phyloP scores from a whole-genome alignment of 1,140 invertebrate species.

The Nomia melanderi region DNA sequence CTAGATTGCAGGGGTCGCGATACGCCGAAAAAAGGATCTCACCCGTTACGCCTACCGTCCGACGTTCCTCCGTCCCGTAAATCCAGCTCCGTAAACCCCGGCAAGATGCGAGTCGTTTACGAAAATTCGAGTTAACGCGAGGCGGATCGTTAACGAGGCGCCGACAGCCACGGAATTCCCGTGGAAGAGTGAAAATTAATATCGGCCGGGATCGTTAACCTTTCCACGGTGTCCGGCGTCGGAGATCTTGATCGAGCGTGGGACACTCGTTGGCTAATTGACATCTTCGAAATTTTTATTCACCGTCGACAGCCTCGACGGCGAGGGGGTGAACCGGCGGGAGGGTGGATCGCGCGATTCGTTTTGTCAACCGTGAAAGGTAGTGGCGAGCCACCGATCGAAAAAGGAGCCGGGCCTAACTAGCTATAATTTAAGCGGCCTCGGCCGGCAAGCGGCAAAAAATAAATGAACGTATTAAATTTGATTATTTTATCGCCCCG shows the following conservation, averaged over 20 bases:
- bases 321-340: neutral
- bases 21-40: too few relatives aligned
- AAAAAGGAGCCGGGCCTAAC: neutral
- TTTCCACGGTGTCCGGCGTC: too few relatives aligned
- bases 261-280: slow-evolving; percentile 5
- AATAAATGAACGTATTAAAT: slow-evolving; percentile 58
- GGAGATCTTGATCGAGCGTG: neutral
- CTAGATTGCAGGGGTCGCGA: too few relatives aligned
- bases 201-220: neutral
- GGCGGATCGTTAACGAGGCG: neutral
- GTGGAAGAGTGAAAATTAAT: neutral
- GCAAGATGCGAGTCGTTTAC: too few relatives aligned
- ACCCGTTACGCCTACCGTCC: too few relatives aligned
- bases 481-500: slow-evolving; percentile 56
- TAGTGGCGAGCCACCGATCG: slow-evolving; percentile 15
- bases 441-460: slow-evolving; percentile 8
- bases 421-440: slow-evolving; percentile 25
- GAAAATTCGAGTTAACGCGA: slow-evolving; percentile 1
- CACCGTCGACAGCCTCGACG: neutral
- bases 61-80: too few relatives aligned
- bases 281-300: slow-evolving; percentile 7
- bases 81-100: too few relatives aligned
- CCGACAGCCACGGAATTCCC: neutral
- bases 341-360: slow-evolving; percentile 2
- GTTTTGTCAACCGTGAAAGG: slow-evolving; percentile 3